Evolutionary conservation across 2,888 invertebrate species (phyloP).

Genomic region (Frankliniella intonsa): DNA sequence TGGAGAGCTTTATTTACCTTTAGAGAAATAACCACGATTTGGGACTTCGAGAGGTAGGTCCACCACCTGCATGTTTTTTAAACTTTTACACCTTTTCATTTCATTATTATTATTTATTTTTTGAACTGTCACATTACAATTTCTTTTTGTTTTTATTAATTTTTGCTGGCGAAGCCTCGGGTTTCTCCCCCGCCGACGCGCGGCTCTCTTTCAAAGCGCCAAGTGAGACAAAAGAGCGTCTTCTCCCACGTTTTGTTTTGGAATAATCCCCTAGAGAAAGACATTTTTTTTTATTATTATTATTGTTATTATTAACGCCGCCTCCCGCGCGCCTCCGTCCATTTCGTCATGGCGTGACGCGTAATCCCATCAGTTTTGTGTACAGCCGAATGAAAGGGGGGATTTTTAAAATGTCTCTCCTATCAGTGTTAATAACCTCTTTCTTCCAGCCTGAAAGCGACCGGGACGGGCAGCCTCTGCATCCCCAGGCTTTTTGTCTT

Average conservation of each 20-base stretch:
- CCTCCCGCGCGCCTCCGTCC: not conserved
- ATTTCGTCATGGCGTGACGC: not conserved
- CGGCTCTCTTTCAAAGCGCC: not conserved
- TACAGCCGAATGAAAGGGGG: not conserved
- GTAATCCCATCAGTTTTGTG: slow-evolving; percentile 4
- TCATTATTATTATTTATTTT: no score
- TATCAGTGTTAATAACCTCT: slow-evolving; percentile 16
- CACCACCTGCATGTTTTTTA: no score
- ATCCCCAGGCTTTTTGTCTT: no score
- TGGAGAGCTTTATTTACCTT: no score
- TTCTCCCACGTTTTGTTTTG: not conserved
- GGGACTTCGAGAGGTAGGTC: no score
- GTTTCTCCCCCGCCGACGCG: no score
- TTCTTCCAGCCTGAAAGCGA: not conserved
- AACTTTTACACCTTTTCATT: no score
- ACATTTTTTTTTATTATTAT: not conserved
- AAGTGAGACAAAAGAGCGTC: not conserved
- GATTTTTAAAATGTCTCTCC: not conserved
- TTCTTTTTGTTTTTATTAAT: no score
- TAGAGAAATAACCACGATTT: no score
- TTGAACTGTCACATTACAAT: no score
- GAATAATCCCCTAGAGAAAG: not conserved
- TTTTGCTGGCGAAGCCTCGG: no score
- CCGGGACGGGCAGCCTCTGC: no score
- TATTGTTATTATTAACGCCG: not conserved